A percentile compares a stretch with the other conserved stretches of the same genome.
Conservation (phyloP, 2,888 invertebrate species). For the Blastobasis adustella region DNA sequence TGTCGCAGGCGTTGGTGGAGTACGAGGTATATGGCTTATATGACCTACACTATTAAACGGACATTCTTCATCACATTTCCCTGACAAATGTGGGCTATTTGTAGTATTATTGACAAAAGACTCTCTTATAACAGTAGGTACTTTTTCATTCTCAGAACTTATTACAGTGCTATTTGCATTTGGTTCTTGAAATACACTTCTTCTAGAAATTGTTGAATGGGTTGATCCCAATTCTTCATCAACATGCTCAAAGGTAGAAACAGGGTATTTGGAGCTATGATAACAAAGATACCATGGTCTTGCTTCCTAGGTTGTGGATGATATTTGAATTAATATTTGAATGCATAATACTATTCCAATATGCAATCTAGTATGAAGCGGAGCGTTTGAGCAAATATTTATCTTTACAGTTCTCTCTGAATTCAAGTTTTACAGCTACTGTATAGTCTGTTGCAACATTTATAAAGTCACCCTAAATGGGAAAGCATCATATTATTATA, state of each 20-base stretch:
- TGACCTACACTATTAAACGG: constrained; percentile 44
- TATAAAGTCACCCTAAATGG: constrained; percentile 41
- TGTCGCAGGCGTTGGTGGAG: constrained; percentile 48
- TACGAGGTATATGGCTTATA: constrained; percentile 53
- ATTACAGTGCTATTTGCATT: constrained; percentile 39
- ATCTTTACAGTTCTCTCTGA: constrained; percentile 45
- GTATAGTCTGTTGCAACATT: constrained; percentile 40
- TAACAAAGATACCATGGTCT: constrained; percentile 63
- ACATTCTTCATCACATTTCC: constrained; percentile 8
- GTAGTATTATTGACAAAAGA: too few species aligned
- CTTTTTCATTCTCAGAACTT: constrained; percentile 10
- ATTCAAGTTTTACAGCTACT: constrained; percentile 50
- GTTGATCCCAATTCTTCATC: constrained; percentile 31
- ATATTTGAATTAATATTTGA: constrained; percentile 33
- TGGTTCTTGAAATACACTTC: constrained; percentile 14
- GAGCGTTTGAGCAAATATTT: constrained; percentile 29
- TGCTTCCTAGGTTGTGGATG: constrained; percentile 49
- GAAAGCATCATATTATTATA: constrained; percentile 5
- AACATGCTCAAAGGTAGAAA: constrained; percentile 49
- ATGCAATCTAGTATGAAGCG: constrained; percentile 31
- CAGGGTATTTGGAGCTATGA: constrained; percentile 57
- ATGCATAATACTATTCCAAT: constrained; percentile 3
- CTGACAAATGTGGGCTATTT: not conserved
- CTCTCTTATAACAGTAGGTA: constrained; percentile 6
- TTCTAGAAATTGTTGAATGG: too few species aligned